phyloP scores from a whole-genome alignment of 1,140 invertebrate genomes.

The Dendroctonus valens region DNA sequence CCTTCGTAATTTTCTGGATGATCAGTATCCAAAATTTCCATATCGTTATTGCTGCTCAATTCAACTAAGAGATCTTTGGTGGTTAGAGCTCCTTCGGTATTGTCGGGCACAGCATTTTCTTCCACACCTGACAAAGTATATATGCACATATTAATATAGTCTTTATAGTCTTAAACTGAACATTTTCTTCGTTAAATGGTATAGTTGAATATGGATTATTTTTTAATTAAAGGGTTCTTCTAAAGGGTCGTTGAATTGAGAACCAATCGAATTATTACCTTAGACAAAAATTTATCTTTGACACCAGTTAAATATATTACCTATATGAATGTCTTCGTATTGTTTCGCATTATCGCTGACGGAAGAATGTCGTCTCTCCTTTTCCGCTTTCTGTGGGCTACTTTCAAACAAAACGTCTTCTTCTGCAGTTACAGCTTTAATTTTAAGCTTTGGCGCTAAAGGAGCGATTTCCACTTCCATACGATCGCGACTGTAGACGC shows the following conservation, averaged over 20 bases:
- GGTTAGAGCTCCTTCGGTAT: neutral
- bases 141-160: no score
- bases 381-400: slow-evolving; percentile 5
- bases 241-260: no score
- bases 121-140: no score
- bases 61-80: slow-evolving; percentile 16
- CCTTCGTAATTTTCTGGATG: slow-evolving; percentile 33
- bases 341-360: slow-evolving; percentile 15
- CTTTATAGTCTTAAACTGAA: no score
- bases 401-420: neutral
- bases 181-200: no score
- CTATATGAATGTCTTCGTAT: neutral
- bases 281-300: no score
- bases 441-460: slow-evolving; percentile 59
- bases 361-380: slow-evolving; percentile 15
- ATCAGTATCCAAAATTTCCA: slow-evolving; percentile 35
- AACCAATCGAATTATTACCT: neutral
- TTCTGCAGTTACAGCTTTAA: slow-evolving; percentile 55
- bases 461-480: slow-evolving; percentile 42
- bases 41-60: slow-evolving; percentile 26
- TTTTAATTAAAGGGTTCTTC: no score
- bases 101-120: no score
- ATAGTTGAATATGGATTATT: no score
- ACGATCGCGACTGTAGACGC: slow-evolving; percentile 31
- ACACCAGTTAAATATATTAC: no score